Evolutionary conservation across 2,888 invertebrate genomes (phyloP), one percentile per base, ranked within the genome.

Genomic region (Tanypteryx hageni): DNA sequence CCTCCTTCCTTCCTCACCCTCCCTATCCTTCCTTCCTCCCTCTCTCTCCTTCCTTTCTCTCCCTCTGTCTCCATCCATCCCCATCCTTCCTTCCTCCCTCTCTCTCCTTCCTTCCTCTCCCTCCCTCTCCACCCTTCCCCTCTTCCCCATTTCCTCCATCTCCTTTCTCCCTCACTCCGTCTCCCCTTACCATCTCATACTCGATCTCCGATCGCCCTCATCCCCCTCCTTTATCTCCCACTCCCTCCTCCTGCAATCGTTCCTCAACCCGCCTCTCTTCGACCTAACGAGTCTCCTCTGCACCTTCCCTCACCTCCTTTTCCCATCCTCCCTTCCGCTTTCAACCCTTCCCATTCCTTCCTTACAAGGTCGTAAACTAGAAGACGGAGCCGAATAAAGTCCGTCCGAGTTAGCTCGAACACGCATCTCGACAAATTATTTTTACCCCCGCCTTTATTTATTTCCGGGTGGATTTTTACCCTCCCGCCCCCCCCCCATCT

Each of bases 401-500:
- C 89, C 89, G 61, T 18, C 59, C 64, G 64, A 31, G 89, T 64
- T 64, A 44, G 64, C 89, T 89, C 31, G 61, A 44, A 89, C 89
- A 89, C 89, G 89, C 31, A 89, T 89, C 89, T 89, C 64, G 89
- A 89, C 89, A 89, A 89, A 89, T 89, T 89, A 89, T 89, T 89
- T 89, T 89, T 89, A 64, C 64, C 89, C 44, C 44, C n/a, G 8
- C 64, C n/a, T 44, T 89, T 56, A 89, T 68, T 89, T 89, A 44
- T 44, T 44, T 44, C 44, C 44, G 44, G 44, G 44, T 44, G 44
- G 44, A 56, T 16, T 57, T 83, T 64, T 83, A 16, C 57, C 83
- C 0, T n/a, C 82, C 31, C 27, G 27, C 76, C 18, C 10, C 76
- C n/a, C n/a, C 76, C 27, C n/a, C n/a, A 10, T 11, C 76, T 11